Evolutionary conservation across 2,113 vertebrate species (phyloP).

Genomic region (Notiomystis cincta): DNA sequence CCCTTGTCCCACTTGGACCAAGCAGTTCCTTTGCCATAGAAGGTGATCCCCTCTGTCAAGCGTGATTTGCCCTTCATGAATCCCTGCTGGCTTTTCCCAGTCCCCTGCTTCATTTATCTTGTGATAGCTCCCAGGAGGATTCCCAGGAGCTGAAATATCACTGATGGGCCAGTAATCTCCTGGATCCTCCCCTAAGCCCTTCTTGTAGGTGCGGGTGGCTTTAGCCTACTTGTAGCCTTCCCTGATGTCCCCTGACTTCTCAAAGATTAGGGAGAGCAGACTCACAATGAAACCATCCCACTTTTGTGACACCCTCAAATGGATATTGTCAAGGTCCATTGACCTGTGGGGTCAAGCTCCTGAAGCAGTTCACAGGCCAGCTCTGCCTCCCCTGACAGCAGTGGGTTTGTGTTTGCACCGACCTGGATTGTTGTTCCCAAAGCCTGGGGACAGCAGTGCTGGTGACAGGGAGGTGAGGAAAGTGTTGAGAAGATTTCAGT

Average conservation of each 20-base stretch:
- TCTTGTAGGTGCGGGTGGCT: accelerated
- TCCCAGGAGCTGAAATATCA: not conserved
- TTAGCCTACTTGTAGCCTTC: not conserved
- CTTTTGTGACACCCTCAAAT: not conserved
- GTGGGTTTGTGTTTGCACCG: not conserved
- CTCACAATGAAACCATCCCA: not conserved
- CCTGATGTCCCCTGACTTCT: not conserved
- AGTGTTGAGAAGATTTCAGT: not conserved
- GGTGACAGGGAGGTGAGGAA: not conserved
- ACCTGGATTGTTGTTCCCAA: not conserved
- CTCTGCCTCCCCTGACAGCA: accelerated
- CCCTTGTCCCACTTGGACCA: accelerated
- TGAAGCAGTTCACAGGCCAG: not conserved
- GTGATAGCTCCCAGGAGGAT: not conserved
- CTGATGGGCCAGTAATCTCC: not conserved
- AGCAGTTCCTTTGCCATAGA: not conserved
- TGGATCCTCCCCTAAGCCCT: not conserved
- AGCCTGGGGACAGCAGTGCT: not conserved
- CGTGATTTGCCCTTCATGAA: not conserved
- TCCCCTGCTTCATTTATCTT: not conserved
- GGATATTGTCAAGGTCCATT: not conserved
- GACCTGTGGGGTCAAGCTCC: not conserved
- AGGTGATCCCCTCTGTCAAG: not conserved
- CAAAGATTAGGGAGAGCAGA: not conserved
- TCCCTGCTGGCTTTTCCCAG: not conserved